phyloP scores from a whole-genome alignment of 2,797 vertebrate species.

The Megaceryle alcyon region DNA sequence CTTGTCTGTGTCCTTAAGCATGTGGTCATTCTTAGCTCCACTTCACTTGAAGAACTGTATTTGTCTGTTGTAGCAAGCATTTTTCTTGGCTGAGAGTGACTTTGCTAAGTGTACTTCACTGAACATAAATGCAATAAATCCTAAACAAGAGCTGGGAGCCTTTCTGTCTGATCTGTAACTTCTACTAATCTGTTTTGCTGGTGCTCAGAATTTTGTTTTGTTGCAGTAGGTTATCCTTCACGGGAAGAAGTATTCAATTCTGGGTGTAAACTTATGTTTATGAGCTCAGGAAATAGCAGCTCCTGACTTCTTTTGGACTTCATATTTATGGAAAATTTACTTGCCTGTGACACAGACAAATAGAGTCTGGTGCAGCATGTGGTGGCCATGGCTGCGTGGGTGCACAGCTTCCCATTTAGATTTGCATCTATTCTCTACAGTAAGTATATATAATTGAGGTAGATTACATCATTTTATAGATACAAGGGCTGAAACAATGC shows the following conservation, averaged over 20 bases:
- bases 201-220: neutral
- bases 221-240: neutral
- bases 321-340: neutral
- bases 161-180: neutral
- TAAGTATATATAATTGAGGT: neutral
- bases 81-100: neutral
- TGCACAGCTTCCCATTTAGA: neutral
- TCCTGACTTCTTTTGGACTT: neutral
- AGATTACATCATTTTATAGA: neutral
- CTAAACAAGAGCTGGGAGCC: neutral
- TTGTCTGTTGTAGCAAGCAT: neutral
- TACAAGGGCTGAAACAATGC: neutral
- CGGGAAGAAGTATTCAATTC: neutral
- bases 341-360: accelerated
- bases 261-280: neutral
- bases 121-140: neutral
- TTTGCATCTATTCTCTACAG: neutral
- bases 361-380: accelerated
- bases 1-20: neutral
- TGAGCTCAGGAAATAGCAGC: neutral
- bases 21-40: neutral
- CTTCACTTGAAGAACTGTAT: neutral
- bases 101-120: neutral
- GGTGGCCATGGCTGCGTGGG: neutral
- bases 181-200: neutral